Conservation (phyloP, 2,113 vertebrate species). For the Notarius lentiginosus region DNA sequence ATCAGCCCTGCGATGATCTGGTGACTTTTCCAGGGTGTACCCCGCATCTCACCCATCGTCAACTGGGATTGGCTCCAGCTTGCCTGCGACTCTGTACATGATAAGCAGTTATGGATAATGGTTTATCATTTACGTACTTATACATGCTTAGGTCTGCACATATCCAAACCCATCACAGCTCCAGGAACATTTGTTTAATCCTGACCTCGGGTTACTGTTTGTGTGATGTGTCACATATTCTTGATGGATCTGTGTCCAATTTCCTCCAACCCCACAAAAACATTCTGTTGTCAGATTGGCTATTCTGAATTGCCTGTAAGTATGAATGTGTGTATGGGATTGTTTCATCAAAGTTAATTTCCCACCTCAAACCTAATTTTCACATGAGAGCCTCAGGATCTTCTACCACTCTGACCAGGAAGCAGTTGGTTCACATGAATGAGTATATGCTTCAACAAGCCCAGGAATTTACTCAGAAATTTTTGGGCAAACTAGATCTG, state of each 20-base stretch:
- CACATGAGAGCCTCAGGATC: neutral
- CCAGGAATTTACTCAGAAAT: slow-evolving; percentile 2
- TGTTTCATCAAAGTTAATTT: neutral
- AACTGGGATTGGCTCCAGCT: too few species aligned
- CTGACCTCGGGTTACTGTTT: neutral
- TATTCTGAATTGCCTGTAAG: neutral
- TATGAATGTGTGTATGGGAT: neutral
- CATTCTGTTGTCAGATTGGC: neutral
- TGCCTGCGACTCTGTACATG: neutral
- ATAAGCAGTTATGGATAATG: neutral
- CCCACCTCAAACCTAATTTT: neutral
- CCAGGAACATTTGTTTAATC: neutral
- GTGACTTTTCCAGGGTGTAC: too few species aligned
- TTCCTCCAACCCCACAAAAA: neutral
- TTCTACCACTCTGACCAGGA: neutral
- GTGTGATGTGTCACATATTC: neutral
- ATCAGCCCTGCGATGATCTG: too few species aligned
- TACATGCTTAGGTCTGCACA: neutral
- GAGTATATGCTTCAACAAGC: neutral
- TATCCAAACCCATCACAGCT: neutral
- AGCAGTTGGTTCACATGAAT: neutral
- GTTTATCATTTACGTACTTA: neutral
- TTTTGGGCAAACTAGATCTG: neutral
- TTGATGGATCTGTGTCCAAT: neutral
- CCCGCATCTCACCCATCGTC: too few species aligned